Evolutionary conservation across 2,113 vertebrate species (phyloP).

Genomic region (Himantopus leucocephalus): DNA sequence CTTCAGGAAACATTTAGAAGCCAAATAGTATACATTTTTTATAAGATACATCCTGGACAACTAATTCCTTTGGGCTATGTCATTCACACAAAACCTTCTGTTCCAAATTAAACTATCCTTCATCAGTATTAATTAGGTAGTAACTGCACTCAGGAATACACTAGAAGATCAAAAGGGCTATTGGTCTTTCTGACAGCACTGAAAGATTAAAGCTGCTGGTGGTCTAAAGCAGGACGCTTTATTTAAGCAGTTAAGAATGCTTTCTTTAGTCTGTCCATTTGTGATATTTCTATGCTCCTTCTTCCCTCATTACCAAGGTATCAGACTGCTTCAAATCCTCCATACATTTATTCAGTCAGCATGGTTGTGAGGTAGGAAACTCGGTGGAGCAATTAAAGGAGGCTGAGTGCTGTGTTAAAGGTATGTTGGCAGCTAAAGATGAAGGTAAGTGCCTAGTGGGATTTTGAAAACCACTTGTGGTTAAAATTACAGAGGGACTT

Average conservation of each 20-base stretch:
- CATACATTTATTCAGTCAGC: background rate
- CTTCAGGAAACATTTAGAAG: background rate
- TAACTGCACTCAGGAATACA: background rate
- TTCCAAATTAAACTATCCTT: background rate
- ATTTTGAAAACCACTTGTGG: constrained; percentile 1
- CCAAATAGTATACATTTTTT: background rate
- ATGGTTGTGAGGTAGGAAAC: background rate
- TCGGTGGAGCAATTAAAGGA: constrained; percentile 30
- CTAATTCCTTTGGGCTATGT: background rate
- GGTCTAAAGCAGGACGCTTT: background rate
- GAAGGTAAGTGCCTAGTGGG: background rate
- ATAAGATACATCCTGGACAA: background rate
- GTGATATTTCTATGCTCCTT: background rate
- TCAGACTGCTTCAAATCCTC: constrained; percentile 41
- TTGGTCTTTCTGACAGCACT: background rate
- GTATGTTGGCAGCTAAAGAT: constrained; percentile 2
- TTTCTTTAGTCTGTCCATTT: constrained; percentile 4
- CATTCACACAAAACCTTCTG: background rate
- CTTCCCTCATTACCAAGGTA: constrained; percentile 32
- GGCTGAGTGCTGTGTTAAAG: background rate
- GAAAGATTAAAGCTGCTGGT: background rate
- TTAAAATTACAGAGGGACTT: background rate
- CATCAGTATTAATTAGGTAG: background rate
- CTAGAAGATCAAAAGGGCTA: background rate
- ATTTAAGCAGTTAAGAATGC: background rate